Evolutionary conservation across 2,888 invertebrate species (phyloP), one percentile per base, ranked within the genome.

Genomic region (Zele albiditarsus): DNA sequence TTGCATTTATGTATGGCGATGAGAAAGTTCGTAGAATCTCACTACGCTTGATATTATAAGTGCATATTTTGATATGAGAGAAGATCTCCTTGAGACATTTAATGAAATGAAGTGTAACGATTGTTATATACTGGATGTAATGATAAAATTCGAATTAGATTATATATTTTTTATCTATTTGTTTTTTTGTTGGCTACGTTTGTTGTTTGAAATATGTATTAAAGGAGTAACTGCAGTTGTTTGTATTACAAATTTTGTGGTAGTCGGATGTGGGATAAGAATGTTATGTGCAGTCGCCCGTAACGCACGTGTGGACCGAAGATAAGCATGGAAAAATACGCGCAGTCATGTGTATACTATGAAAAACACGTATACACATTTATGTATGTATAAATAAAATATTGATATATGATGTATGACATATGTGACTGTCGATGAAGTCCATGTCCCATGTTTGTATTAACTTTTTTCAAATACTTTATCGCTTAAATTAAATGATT

Each of bases 311-410:
- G 85, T 82, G 83, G 82, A 78, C 79, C 74, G 74, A 81, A 84
- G 86, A 87, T 87, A 87, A 87, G 87, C 84, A 66, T 72, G 75
- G 49, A 80, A 82, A 84, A 86, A 85, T 85, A 85, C 84, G 86
- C 85, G 75, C 79, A 84, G 86, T 87, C 87, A 87, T 86, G 86
- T 87, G 86, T 85, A 85, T 86, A 83, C 84, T 60, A 46, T 85
- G 82, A 84, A 84, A 86, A 83, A 81, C 75, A 70, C 77, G 67
- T 73, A 75, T 75, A 75, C 66, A 77, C 73, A 74, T 73, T 62
- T 62, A 0, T 75, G 73, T 63, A 73, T 75, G 73, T 72, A 74
- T 76, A 77, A 77, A 77, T 72, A 23, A 65, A 63, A 68, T 62
- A 28, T n/a, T 53, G 63, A 53, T 20, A 53, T 53, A n/a, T 53